A percentile compares a stretch with the other conserved stretches of the same genome.
These are phyloP conservation scores for Coccyzus lansbergi DNA, from an alignment of 2,797 vertebrate genomes.

Conservation along the genomic window DNA sequence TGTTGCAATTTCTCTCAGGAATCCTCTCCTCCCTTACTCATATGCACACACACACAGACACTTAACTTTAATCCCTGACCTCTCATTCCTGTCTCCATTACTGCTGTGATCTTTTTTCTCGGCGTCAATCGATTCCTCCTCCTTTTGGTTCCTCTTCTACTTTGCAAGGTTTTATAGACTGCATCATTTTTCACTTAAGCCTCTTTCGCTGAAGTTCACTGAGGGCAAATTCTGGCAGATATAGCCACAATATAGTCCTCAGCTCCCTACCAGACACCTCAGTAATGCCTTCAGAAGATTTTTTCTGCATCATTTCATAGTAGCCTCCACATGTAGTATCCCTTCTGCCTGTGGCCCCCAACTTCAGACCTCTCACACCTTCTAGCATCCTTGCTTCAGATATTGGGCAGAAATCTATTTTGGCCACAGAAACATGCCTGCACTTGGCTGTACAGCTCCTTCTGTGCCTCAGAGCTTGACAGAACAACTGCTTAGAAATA, in stretches of 20 bases:
- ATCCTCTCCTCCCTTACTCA: background rate
- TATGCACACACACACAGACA: background rate
- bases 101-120: slow-evolving; percentile 38
- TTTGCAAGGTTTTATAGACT: slow-evolving; percentile 14
- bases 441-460: background rate
- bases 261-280: background rate
- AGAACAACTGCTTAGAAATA: background rate
- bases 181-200: slow-evolving; percentile 11
- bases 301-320: background rate
- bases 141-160: slow-evolving; percentile 8
- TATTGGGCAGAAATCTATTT: background rate
- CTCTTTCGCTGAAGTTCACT: slow-evolving; percentile 16
- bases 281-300: background rate
- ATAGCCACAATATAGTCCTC: background rate
- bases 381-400: background rate
- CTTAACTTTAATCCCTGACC: slow-evolving; percentile 47
- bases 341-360: background rate
- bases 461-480: background rate
- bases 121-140: background rate
- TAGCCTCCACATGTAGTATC: background rate
- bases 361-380: background rate
- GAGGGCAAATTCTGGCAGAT: background rate
- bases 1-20: slow-evolving; percentile 24
- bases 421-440: background rate
- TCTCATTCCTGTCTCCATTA: slow-evolving; percentile 36